Percentiles rank a stretch among this genome's conserved stretches.
phyloP scores from a whole-genome alignment of 2,113 vertebrate species.

The Halichoeres trimaculatus region DNA sequence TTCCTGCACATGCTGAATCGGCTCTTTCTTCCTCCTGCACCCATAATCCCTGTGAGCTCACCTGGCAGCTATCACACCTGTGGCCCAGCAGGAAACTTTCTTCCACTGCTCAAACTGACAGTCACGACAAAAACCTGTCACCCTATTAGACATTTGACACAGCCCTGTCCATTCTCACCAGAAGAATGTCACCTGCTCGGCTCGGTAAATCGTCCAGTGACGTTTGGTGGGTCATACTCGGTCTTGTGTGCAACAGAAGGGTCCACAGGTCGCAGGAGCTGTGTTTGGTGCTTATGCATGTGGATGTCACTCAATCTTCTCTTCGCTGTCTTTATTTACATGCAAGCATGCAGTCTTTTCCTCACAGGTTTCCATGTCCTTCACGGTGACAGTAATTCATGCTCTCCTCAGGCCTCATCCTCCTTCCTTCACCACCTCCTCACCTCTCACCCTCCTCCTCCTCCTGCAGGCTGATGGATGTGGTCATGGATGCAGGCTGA shows the following conservation, averaged over 20 bases:
- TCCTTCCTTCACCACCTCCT: neutral
- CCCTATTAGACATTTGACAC: too few relatives aligned
- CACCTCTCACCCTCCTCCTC: neutral
- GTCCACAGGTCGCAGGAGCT: too few relatives aligned
- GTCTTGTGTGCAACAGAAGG: too few relatives aligned
- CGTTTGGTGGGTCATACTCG: too few relatives aligned
- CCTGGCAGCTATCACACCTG: too few relatives aligned
- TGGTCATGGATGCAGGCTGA: slow-evolving; percentile 27
- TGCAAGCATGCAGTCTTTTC: neutral
- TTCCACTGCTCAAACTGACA: neutral
- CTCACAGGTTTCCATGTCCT: slow-evolving; percentile 1
- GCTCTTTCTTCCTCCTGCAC: too few relatives aligned
- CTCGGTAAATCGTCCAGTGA: too few relatives aligned
- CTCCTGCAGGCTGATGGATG: slow-evolving; percentile 27
- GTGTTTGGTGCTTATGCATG: too few relatives aligned
- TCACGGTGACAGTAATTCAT: slow-evolving; percentile 4
- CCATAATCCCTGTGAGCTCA: neutral
- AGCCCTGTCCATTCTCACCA: too few relatives aligned
- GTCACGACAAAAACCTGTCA: neutral
- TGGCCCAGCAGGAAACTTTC: too few relatives aligned
- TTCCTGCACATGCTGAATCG: neutral
- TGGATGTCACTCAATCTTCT: neutral
- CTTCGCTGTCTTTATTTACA: neutral
- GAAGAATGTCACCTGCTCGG: too few relatives aligned
- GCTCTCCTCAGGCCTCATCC: neutral